Evolutionary conservation across 2,888 invertebrate genomes (phyloP), one percentile per base, ranked within the genome.

Genomic region (Dendrolimus pini): DNA sequence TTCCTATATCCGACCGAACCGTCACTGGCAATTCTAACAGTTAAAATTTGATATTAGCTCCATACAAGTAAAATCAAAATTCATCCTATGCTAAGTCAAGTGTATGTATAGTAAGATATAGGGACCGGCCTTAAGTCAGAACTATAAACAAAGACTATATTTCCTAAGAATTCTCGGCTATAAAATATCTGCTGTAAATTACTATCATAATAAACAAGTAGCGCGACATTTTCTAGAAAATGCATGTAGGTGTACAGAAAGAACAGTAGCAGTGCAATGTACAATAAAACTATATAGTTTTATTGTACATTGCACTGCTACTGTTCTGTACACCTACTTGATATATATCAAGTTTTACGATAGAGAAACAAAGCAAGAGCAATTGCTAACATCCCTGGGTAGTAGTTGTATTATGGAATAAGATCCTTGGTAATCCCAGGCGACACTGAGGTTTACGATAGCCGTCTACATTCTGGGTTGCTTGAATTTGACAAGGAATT

Each of bases 351-450:
- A 59, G 65, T 69, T 78, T 75, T 75, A 77, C 75, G 75, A 79
- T 65, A 66, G 62, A 64, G 71, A 67, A 70, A 70, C 77, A 75
- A 72, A 69, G 71, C 67, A 68, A 67, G 63, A 67, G 69, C 77
- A 75, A 79, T 78, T 76, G 75, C 69, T 74, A 77, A 76, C 76
- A 70, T 74, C 70, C 69, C 67, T 61, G 64, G 69, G 67, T 65
- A 63, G 65, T 59, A 65, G 65, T 66, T 68, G 66, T 65, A 8
- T 10, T 62, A 66, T 65, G 62, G 65, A 63, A 68, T 69, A 64
- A 72, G 67, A 69, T 67, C 71, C 68, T 59, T 60, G 66, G 62
- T 80, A 81, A 78, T 79, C 77, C 72, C 60, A 67, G 6, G 70
- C 65, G 67, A 68, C 64, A 62, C 65, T 71, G 70, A 65, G 69